Evolutionary conservation across 2,113 vertebrate species (phyloP), one percentile per base, ranked within the genome.

Genomic region (Noctilio leporinus): DNA sequence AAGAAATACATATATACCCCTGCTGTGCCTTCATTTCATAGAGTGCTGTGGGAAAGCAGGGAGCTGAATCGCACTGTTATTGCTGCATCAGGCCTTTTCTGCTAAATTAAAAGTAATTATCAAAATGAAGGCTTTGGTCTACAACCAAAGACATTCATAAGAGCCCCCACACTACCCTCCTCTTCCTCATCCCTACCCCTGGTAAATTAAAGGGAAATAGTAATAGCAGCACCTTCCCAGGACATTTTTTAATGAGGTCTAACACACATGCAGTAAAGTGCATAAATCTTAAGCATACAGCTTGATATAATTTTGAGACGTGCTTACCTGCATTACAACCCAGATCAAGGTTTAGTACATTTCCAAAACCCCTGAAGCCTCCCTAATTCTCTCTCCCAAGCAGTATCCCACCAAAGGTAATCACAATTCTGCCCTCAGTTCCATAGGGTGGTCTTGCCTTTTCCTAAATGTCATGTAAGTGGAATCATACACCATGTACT

Each of bases 111-210:
- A 98, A 96, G 87, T 35, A 78, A 96, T 96, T 35, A 95, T 38
- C 65, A 93, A 97, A 97, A 97, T 95, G 96, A 93, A 95, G 96
- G 94, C 43, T 80, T 95, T 96, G 72, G n/a, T 86, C 69, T 93
- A 92, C 3, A 64, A 88, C 53, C 77, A 93, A 72, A 62, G 81
- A 93, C 85, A 33, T 40, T 94, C 59, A 47, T 88, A 84, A 93
- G 67, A 81, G 53, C 78, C 57, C 87, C 33, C 35, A 82, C 30
- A 81, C 72, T 86, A 83, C 49, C 72, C 82, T 95, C 53, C 64
- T 94, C 89, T 95, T 97, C 78, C 38, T 75, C 47, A 88, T 84
- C 45, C 40, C 43, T 47, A 83, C 73, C 51, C 47, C 30, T 45
- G 26, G 62, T 38, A 93, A 95, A 89, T 96, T 85, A 91, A 95